A percentile compares a stretch with the other conserved stretches of the same genome.
Evolutionary conservation across 1,140 invertebrate genomes (phyloP).

Genomic region (Leptinotarsa defecta): DNA sequence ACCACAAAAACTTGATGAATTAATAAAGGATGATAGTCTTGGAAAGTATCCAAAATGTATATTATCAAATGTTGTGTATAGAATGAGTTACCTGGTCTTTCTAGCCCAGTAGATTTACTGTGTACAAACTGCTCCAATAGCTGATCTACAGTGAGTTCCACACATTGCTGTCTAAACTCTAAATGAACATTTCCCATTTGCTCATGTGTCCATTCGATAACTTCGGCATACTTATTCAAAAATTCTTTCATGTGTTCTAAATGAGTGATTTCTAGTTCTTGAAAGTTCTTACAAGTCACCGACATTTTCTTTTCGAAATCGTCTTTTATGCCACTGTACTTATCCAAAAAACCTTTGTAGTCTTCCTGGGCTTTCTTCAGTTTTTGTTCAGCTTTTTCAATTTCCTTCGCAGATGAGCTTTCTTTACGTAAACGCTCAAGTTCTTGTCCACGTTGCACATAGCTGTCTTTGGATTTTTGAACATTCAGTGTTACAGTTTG

Average conservation of each 20-base stretch:
- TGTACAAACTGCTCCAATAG: constrained; percentile 88
- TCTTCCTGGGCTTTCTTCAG: constrained; percentile 93
- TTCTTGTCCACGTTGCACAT: constrained; percentile 81
- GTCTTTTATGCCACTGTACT: constrained; percentile 84
- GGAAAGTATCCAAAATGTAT: no score
- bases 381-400: constrained; percentile 91
- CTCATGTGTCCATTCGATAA: constrained; percentile 87
- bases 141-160: constrained; percentile 90
- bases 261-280: constrained; percentile 91
- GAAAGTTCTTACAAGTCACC: constrained; percentile 90
- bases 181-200: constrained; percentile 87
- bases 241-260: constrained; percentile 95
- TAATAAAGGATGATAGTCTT: no score
- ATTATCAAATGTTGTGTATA: no score
- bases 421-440: constrained; percentile 88
- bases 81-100: constrained; percentile 76
- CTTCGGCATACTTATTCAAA: constrained; percentile 84
- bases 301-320: constrained; percentile 96
- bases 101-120: constrained; percentile 87
- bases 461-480: constrained; percentile 89
- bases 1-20: no score
- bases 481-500: constrained; percentile 84
- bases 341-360: constrained; percentile 85
- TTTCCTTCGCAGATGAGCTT: constrained; percentile 85
- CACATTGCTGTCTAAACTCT: constrained; percentile 87